Base-by-base conservation (phyloP, 2,113 vertebrate species). In the Canis aureus region DNA sequence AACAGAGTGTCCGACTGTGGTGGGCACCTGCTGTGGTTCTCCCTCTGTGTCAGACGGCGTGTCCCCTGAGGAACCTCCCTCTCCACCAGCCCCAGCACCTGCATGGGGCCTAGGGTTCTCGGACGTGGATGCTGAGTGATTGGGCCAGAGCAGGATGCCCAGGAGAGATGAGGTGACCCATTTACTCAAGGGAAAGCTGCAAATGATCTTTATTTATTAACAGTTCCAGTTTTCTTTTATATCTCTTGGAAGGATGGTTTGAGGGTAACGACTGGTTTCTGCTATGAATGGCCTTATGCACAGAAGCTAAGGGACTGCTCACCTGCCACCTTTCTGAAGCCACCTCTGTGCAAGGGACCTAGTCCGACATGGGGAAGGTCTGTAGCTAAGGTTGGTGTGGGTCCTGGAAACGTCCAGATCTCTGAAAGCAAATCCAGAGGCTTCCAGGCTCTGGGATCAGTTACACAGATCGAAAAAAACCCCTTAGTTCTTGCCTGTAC, bases 121-220 rank as follows among this genome's bases (percentile, higher is more conserved):
- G 80, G 53, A 51, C 3, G 0, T 8, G 25, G 0, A 7, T 1
- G 2, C 1, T 0, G 8, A 25, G 17, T 5, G 43, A 27, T 7
- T 27, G 60, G 11, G 22, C 29, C 0, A 27, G 35, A 4, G 1
- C 3, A 9, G n/a, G 43, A 10, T 0, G 0, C 5, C 64, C 23
- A 7, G 29, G 17, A 9, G 84, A 60, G 91, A 19, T 0, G 4
- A 35, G 29, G 57, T 0, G 17, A 35, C 25, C 8, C 0, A 35
- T 11, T 22, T 1, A 15, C 23, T 82, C 80, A 0, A 1, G 1
- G 23, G 25, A 22, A 53, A 55, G 11, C 23, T 10, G 1, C 3
- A 2, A 4, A 49, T 0, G 23, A 5, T 16, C 38, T 55, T 5
- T 25, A 5, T 8, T 67, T 29, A 17, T 57, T 66, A 3, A 76